phyloP scores from a whole-genome alignment of 2,888 invertebrate species.

The Corbicula japonica region DNA sequence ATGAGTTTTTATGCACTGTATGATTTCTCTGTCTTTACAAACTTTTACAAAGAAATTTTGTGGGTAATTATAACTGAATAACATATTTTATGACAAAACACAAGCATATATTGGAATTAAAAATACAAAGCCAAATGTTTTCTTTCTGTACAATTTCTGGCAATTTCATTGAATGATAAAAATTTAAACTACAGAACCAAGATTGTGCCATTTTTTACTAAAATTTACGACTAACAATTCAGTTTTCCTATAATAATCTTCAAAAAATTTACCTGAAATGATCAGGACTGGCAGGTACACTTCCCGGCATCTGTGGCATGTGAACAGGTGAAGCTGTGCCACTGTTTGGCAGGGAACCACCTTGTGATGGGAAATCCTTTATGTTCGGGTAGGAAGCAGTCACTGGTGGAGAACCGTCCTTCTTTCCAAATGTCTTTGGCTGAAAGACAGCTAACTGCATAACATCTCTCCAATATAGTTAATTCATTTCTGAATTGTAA shows the following conservation, averaged over 20 bases:
- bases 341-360: constrained; percentile 69
- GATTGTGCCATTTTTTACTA: too few species aligned
- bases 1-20: background rate
- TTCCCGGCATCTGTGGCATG: constrained; percentile 54
- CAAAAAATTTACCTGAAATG: constrained; percentile 56
- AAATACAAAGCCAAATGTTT: too few species aligned
- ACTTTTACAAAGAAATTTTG: too few species aligned
- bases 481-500: background rate
- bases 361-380: constrained; percentile 49
- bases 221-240: too few species aligned
- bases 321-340: constrained; percentile 69
- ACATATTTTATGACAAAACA: too few species aligned
- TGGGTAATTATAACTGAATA: too few species aligned
- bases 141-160: too few species aligned
- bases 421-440: constrained; percentile 84
- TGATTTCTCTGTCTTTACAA: too few species aligned
- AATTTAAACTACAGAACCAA: too few species aligned
- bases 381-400: constrained; percentile 49
- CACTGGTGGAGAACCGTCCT: constrained; percentile 63
- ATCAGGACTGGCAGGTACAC: constrained; percentile 65
- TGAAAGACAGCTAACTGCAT: constrained; percentile 39
- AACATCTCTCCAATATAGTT: background rate
- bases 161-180: too few species aligned
- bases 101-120: too few species aligned
- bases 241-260: too few species aligned